Percentiles rank a stretch among this genome's conserved stretches.
Conservation (phyloP, 2,113 vertebrate species). For the Tetrao urogallus region DNA sequence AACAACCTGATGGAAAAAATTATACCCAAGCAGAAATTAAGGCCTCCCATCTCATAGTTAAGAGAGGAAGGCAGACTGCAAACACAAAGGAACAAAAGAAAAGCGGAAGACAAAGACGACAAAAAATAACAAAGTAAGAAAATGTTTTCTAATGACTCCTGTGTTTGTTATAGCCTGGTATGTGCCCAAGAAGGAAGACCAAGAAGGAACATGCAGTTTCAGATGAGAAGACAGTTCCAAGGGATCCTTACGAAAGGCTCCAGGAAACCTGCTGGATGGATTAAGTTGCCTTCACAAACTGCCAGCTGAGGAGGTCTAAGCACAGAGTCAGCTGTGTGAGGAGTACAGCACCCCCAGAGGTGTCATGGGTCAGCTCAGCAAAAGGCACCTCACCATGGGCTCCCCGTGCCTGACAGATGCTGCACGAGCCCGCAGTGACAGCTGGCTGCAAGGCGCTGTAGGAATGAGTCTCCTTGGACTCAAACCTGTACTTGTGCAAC, state of each 20-base stretch:
- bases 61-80: fast-evolving
- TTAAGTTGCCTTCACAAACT: constrained; percentile 28
- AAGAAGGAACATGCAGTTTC: neutral
- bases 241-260: constrained; percentile 6
- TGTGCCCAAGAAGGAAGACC: neutral
- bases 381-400: constrained; percentile 26
- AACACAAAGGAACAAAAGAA: neutral
- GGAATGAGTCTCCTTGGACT: neutral
- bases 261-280: constrained; percentile 47
- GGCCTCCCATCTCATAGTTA: neutral
- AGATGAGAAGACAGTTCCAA: neutral
- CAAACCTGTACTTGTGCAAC: fast-evolving
- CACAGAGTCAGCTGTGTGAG: neutral
- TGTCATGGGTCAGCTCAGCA: constrained; percentile 24
- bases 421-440: neutral
- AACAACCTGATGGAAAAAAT: fast-evolving
- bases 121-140: neutral
- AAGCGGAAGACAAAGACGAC: neutral
- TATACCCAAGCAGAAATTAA: neutral
- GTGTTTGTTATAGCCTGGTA: neutral
- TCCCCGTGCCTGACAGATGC: neutral
- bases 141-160: neutral
- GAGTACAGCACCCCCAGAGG: neutral
- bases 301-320: neutral
- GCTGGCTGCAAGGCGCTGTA: neutral